Evolutionary conservation across 2,888 invertebrate species (phyloP), one percentile per base, ranked within the genome.

Genomic region (Chirona hameri): DNA sequence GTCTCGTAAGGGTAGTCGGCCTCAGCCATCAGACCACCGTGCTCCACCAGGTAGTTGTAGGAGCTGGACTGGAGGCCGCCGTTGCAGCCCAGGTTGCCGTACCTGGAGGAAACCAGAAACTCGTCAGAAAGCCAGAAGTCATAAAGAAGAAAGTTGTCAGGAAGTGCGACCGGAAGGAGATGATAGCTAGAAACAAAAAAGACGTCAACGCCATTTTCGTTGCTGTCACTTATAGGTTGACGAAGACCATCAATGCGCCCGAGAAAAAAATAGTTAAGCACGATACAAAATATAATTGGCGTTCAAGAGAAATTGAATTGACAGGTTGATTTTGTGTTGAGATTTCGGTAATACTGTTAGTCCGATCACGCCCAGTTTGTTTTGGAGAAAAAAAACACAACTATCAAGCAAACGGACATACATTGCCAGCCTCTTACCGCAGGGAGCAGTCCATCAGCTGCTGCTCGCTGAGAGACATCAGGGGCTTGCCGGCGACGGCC

Each of bases 361-460:
- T n/a, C n/a, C n/a, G n/a, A n/a, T n/a, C n/a, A n/a, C n/a, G n/a
- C n/a, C n/a, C n/a, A n/a, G n/a, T 60, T 24, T 9, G 24, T 60
- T 24, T 21, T 18, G 24, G 24, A 24, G 24, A 9, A 24, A 1
- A 60, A 9, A 24, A 1, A 7, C 21, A 24, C 21, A 60, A 24
- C 18, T 60, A 24, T 24, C 7, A 7, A 18, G 60, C 24, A 1
- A 60, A 60, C 65, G 24, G n/a, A 65, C 65, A 10, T 65, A 10
- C 39, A 39, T 39, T 39, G 39, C 2, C 39, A 39, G 7, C 39
- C 39, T 5, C 39, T 39, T 39, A 39, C 39, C 2, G 39, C 39
- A 24, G n/a, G n/a, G 96, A 95, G 88, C 97, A 97, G 89, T 97
- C 97, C 83, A 97, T 90, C 84, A 97, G 90, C 89, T 97, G 96